Evolutionary conservation across 2,888 invertebrate genomes (phyloP).

Genomic region (Stenotaenia linearis): DNA sequence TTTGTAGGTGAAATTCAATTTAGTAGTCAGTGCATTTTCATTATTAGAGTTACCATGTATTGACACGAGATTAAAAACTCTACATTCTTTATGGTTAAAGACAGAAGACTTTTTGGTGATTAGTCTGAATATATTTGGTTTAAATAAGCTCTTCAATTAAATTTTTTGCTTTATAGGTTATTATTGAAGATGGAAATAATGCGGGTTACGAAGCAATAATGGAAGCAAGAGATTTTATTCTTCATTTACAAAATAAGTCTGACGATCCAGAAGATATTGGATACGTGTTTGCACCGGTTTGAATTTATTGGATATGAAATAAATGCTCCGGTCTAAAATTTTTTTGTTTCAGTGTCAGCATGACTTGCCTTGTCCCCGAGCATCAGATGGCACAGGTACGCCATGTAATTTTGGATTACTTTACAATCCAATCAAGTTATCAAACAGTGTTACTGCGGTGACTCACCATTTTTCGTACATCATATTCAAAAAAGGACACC

Average conservation of each 20-base stretch:
- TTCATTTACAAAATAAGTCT: slow-evolving; percentile 51
- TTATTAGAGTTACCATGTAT: not conserved
- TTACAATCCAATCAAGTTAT: slow-evolving; percentile 52
- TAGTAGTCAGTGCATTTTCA: not conserved
- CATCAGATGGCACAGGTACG: slow-evolving; percentile 54
- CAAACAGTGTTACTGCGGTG: not conserved
- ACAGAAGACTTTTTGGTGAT: not conserved
- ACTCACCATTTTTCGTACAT: slow-evolving; percentile 35
- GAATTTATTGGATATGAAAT: slow-evolving; percentile 40
- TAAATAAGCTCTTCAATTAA: no score
- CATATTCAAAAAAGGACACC: slow-evolving; percentile 35
- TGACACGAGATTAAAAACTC: not conserved
- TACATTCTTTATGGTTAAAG: not conserved
- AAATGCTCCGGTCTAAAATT: not conserved
- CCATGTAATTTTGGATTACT: slow-evolving; percentile 72
- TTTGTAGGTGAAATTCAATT: not conserved
- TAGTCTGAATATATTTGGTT: not conserved
- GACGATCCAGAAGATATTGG: slow-evolving; percentile 37
- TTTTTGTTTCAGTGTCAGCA: slow-evolving; percentile 67
- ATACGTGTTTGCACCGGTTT: slow-evolving; percentile 68
- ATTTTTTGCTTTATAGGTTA: slow-evolving; percentile 38
- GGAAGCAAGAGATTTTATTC: slow-evolving; percentile 76
- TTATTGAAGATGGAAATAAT: slow-evolving; percentile 76
- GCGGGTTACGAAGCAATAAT: slow-evolving; percentile 74
- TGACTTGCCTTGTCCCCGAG: slow-evolving; percentile 69